These are phyloP conservation scores for Trinectes maculatus DNA, from an alignment of 2,113 vertebrate species.

Conservation along the genomic window DNA sequence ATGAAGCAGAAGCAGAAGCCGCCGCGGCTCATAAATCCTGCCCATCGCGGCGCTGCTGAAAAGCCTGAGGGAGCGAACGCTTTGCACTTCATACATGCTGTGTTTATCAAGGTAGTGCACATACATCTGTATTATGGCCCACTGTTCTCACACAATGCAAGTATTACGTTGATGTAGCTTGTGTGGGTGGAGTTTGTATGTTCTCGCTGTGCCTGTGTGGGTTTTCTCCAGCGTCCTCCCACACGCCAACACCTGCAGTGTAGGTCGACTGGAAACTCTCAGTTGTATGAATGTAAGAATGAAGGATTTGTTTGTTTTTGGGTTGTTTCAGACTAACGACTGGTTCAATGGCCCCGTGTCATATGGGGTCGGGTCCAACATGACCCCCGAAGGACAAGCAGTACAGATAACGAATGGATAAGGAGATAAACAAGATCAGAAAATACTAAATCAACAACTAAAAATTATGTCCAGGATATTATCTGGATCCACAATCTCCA, in stretches of 20 bases:
- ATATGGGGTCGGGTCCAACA: too few species aligned
- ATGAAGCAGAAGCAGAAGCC: conserved; percentile 62
- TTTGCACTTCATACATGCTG: conserved; percentile 16
- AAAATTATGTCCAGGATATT: background rate
- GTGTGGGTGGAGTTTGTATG: background rate
- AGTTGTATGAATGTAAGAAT: background rate
- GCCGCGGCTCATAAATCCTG: conserved; percentile 71
- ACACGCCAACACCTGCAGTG: background rate
- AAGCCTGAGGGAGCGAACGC: conserved; percentile 51
- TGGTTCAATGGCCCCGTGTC: too few species aligned
- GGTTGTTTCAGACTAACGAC: too few species aligned
- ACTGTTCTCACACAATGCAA: background rate
- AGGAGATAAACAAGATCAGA: conserved; percentile 16
- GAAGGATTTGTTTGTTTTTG: too few species aligned
- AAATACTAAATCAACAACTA: conserved; percentile 7
- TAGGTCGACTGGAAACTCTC: background rate
- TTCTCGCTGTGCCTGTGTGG: background rate
- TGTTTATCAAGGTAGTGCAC: conserved; percentile 17
- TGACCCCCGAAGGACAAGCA: too few species aligned
- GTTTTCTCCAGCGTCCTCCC: background rate
- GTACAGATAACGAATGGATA: background rate
- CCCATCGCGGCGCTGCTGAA: conserved; percentile 37
- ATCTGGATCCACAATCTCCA: conserved; percentile 15
- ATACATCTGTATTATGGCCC: conserved; percentile 8
- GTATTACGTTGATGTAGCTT: background rate